Evolutionary conservation across 2,888 invertebrate genomes (phyloP), one percentile per base, ranked within the genome.

Genomic region (Diarsia brunnea): DNA sequence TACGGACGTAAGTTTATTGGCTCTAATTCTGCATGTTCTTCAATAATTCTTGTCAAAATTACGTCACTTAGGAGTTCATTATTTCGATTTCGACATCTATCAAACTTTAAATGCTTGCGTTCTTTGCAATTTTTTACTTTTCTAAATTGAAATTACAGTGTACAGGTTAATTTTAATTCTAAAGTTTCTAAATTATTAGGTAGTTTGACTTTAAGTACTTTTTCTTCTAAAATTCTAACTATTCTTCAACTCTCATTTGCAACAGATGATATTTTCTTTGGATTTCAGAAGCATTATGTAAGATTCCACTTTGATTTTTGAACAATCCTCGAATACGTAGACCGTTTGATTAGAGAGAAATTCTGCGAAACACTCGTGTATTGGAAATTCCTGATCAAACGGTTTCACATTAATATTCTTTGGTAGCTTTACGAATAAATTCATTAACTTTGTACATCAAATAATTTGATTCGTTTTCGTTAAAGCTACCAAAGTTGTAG

Each of bases 241-340:
- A 89, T 90, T 92, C 90, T 94, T 93, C 92, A 92, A 94, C 90
- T 94, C 91, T 92, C 93, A 94, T 94, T 92, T 94, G 92, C 94
- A 93, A 93, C 93, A 93, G 93, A 94, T 92, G 91, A 92, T 86
- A 89, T 86, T 92, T 93, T 93, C 91, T 94, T 94, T 95, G 94
- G 93, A 94, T 93, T 91, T 93, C 91, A 92, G 92, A 94, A 87
- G 88, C 89, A 95, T 93, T 92, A 93, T 92, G 93, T 94, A 95
- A 95, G 94, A 90, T 91, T 93, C 86, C 87, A 90, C 85, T 92
- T 92, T 91, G 85, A 92, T 92, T 91, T 90, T 91, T 91, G 85
- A 89, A 85, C 86, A 89, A 90, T 89, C 81, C 81, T 90, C 78
- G 69, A 87, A 79, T 82, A 88, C 82, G 88, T 89, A 87, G 74